Evolutionary conservation across 1,140 invertebrate species (phyloP).

Genomic region (Ephestia elutella): DNA sequence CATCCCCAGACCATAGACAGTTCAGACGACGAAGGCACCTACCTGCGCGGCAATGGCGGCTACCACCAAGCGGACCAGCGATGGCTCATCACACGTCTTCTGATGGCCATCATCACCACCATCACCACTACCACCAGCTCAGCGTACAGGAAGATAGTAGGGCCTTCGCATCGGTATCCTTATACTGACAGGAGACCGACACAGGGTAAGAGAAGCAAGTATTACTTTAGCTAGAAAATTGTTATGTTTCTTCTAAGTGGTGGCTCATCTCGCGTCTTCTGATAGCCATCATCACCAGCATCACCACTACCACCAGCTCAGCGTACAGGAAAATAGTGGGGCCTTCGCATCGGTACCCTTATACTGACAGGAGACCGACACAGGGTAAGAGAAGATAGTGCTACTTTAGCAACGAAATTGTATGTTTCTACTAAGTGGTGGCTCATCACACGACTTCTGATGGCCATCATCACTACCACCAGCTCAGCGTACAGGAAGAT

Average conservation of each 20-base stretch:
- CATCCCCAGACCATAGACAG: conserved; percentile 54
- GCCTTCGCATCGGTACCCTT: conserved; percentile 53
- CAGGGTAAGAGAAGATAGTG: conserved; percentile 41
- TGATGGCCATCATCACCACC: conserved; percentile 42
- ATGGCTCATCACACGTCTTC: conserved; percentile 57
- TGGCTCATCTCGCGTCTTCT: conserved; percentile 61
- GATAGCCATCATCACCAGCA: conserved; percentile 37
- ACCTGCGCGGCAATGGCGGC: conserved; percentile 33
- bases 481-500: conserved; percentile 44
- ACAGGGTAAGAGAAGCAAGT: conserved; percentile 39
- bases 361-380: conserved; percentile 45
- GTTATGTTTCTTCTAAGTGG: no score
- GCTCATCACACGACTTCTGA: conserved; percentile 55
- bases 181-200: conserved; percentile 49
- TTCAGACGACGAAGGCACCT: conserved; percentile 55
- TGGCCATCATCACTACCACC: conserved; percentile 35
- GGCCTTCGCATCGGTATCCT: conserved; percentile 52
- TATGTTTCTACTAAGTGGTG: no score
- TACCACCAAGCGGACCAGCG: conserved; percentile 31
- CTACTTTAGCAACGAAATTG: no score
- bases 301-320: conserved; percentile 38
- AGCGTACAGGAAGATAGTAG: conserved; percentile 46
- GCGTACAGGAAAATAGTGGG: conserved; percentile 47
- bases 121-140: conserved; percentile 38
- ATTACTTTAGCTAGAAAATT: no score